A percentile compares a stretch with the other conserved stretches of the same genome.
These are phyloP conservation scores for Octodon degus DNA, from an alignment of 2,113 vertebrate species.

Conservation along the genomic window DNA sequence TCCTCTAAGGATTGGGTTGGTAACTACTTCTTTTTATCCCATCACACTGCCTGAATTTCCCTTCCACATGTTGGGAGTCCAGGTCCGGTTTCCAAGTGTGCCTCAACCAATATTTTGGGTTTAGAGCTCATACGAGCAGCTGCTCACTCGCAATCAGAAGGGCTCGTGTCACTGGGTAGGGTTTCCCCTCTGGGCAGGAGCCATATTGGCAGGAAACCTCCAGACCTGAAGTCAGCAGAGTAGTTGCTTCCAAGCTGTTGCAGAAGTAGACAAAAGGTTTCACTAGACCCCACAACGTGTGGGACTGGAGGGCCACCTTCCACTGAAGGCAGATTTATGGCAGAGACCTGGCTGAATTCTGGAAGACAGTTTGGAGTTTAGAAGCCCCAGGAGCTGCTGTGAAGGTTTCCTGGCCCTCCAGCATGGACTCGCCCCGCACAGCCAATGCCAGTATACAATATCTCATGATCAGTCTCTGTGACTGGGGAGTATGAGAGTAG, in stretches of 20 bases:
- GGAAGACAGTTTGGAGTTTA: neutral
- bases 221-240: neutral
- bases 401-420: neutral
- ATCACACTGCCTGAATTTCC: neutral
- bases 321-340: no score
- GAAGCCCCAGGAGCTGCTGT: neutral
- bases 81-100: neutral
- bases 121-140: accelerated
- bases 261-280: accelerated
- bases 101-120: accelerated
- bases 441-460: neutral
- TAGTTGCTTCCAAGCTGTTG: accelerated
- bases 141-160: neutral
- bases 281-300: accelerated
- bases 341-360: neutral
- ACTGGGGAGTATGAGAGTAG: neutral
- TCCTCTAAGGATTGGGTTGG: accelerated
- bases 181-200: neutral
- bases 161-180: neutral
- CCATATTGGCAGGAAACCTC: no score
- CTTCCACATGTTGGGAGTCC: accelerated
- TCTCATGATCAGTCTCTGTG: neutral
- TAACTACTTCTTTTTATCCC: accelerated
- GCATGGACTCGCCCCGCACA: accelerated
- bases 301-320: accelerated